Conservation (phyloP, 2,113 vertebrate genomes). For the Crypturellus undulatus region DNA sequence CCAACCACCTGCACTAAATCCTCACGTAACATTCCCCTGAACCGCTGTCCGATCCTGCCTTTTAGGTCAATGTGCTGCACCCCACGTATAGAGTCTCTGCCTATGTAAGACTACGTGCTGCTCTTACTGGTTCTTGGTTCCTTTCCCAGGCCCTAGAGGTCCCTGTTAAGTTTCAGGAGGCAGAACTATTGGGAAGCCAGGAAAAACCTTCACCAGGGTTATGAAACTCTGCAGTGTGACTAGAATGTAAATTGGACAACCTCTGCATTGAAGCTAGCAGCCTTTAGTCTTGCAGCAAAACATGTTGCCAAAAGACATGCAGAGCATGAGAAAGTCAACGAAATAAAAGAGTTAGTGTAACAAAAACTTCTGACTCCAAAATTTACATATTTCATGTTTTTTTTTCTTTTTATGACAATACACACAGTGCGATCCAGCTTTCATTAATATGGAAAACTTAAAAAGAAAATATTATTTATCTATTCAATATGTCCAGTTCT, state of each 20-base stretch:
- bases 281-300: constrained; percentile 3
- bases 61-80: fast-evolving
- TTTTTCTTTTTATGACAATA: constrained; percentile 6
- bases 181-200: not conserved
- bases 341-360: not conserved
- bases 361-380: not conserved
- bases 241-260: constrained; percentile 42
- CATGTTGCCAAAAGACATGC: not conserved
- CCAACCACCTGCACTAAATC: not conserved
- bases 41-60: fast-evolving
- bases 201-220: not conserved
- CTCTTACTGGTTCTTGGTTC: not conserved
- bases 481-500: not conserved
- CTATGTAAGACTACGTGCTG: not conserved
- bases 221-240: not conserved
- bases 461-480: not conserved
- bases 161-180: not conserved
- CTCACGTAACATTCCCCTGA: not conserved
- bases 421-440: not conserved
- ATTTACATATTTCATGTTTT: not conserved
- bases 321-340: not conserved
- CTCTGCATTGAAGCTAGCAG: constrained; percentile 24
- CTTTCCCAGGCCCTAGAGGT: not conserved
- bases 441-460: not conserved
- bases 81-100: not conserved